Conservation (phyloP, 2,888 invertebrate genomes). For the Tupiocoris notatus region DNA sequence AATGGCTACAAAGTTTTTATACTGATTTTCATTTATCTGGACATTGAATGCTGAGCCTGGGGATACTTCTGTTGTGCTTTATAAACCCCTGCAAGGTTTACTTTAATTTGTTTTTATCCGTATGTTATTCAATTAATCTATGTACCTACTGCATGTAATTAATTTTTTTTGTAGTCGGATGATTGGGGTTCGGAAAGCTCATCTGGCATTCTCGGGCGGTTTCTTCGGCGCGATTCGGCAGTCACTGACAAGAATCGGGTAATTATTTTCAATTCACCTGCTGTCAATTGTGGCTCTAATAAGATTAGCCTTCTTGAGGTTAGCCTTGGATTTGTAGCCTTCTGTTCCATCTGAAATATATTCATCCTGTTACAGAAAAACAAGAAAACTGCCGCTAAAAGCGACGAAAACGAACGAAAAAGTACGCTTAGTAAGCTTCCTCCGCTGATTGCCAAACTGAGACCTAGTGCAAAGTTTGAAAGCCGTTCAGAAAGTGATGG, state of each 20-base stretch:
- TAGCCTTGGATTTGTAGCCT: no score
- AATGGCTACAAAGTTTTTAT: no score
- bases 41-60: no score
- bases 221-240: conserved; percentile 63
- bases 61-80: no score
- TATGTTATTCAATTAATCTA: no score
- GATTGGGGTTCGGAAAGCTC: conserved; percentile 73
- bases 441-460: conserved; percentile 69
- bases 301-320: no score
- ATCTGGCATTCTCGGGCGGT: conserved; percentile 65
- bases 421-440: conserved; percentile 49
- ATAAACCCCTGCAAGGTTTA: no score
- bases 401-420: conserved; percentile 45
- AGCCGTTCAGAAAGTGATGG: conserved; percentile 68
- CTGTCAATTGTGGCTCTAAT: no score
- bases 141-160: no score
- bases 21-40: no score
- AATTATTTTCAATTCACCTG: conserved; percentile 47
- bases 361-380: conserved; percentile 46
- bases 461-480: conserved; percentile 65
- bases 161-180: conserved; percentile 60
- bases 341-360: not conserved
- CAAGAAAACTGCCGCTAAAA: conserved; percentile 45
- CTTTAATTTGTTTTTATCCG: no score
- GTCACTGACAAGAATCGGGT: conserved; percentile 55